Evolutionary conservation across 2,113 vertebrate genomes (phyloP), one percentile per base, ranked within the genome.

Genomic region (Triplophysa rosa): DNA sequence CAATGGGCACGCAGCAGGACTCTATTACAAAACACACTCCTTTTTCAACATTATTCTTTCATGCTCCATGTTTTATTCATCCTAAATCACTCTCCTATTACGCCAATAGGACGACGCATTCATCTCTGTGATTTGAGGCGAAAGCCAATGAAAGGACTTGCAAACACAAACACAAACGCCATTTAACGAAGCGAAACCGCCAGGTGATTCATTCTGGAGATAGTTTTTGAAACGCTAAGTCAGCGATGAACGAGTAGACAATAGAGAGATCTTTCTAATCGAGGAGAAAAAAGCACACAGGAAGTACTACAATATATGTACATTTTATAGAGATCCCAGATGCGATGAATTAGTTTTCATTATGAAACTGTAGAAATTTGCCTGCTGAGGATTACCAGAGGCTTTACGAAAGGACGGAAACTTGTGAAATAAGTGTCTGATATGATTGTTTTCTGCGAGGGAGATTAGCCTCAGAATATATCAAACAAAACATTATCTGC

Each of bases 401-500:
- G 89, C 89, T 92, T 92, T 91, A 80, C 88, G 75, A 80, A 61
- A 77, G 81, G 87, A 88, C 89, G 86, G 87, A 87, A 89, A 89
- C 49, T 80, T 75, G 73, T 84, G 83, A 88, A 93, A 92, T 87
- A 87, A 86, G 88, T 77, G 62, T 91, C 88, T 92, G 90, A 92
- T 89, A 89, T 90, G 90, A 91, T 77, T 24, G 63, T 90, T 89
- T 91, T 88, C 86, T 83, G 81, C 81, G 85, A 87, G 90, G 84
- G 86, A 90, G 89, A 91, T 89, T 90, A 90, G 89, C 86, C 83
- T 89, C 84, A 87, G 89, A 84, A 90, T 87, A 86, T 84, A 84
- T 87, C 84, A 87, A 84, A 90, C 87, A 87, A 86, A 84, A 87
- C 84, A 87, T 89, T 90, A 91, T 91, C 90, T 91, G 89, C 88